phyloP scores from a whole-genome alignment of 2,797 vertebrate species.

The Perodicticus potto region DNA sequence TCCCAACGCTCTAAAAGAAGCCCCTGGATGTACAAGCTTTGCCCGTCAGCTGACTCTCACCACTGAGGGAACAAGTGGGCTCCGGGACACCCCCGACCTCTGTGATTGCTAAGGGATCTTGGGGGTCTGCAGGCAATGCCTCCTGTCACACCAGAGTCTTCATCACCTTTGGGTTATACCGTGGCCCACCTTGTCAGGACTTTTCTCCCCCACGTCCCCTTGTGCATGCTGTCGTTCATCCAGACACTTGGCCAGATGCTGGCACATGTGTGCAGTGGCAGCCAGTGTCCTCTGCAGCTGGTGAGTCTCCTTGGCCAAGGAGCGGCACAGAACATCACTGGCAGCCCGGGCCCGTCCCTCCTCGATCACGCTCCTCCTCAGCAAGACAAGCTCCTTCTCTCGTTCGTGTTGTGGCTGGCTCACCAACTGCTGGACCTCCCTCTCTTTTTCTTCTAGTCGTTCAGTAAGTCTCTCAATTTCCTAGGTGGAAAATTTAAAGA shows the following conservation, averaged over 20 bases:
- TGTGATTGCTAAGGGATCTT: fast-evolving
- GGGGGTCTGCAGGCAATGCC: fast-evolving
- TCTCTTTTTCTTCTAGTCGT: conserved; percentile 90
- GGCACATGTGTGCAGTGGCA: conserved; percentile 94
- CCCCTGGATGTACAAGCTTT: fast-evolving
- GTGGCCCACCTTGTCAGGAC: conserved; percentile 66
- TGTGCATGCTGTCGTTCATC: conserved; percentile 88
- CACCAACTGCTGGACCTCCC: conserved; percentile 88
- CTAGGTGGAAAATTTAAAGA: conserved; percentile 83
- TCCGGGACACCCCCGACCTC: background rate
- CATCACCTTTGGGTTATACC: background rate
- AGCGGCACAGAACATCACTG: conserved; percentile 91
- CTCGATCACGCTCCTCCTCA: conserved; percentile 89
- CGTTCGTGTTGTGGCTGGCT: conserved; percentile 90
- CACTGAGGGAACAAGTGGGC: background rate
- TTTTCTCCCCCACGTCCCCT: conserved; percentile 67
- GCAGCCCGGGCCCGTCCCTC: conserved; percentile 91
- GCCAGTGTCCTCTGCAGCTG: conserved; percentile 92
- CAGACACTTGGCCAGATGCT: conserved; percentile 93
- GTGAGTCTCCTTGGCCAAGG: conserved; percentile 92
- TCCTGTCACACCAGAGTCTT: background rate
- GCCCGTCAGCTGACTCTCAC: background rate
- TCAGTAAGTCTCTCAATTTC: conserved; percentile 91
- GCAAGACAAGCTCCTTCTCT: conserved; percentile 91
- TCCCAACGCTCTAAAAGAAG: background rate